Conservation (phyloP, 2,113 vertebrate species). For the Saccopteryx bilineata region DNA sequence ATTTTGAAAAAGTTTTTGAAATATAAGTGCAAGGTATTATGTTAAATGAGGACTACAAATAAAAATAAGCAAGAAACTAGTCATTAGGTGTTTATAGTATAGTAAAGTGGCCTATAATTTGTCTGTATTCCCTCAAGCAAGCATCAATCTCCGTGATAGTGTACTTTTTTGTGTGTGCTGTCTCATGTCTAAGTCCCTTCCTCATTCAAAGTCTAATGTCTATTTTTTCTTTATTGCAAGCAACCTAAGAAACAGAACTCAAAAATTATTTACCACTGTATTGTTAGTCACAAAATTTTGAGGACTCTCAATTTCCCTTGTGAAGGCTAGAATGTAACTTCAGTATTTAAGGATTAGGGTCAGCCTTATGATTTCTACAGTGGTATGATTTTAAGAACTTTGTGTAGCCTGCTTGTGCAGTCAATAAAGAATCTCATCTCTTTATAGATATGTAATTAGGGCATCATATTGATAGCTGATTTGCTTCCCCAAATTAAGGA, state of each 20-base stretch:
- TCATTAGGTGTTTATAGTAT: background rate
- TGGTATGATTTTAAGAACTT: background rate
- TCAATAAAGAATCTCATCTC: background rate
- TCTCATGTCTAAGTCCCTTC: background rate
- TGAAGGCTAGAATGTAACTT: background rate
- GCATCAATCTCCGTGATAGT: background rate
- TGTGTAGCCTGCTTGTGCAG: background rate
- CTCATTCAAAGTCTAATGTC: background rate
- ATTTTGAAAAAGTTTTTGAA: slow-evolving; percentile 25
- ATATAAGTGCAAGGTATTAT: background rate
- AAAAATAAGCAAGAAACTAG: slow-evolving; percentile 18
- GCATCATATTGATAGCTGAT: background rate
- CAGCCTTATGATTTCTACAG: background rate
- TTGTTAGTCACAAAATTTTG: background rate
- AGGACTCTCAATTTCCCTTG: background rate
- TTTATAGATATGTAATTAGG: background rate
- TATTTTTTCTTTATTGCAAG: background rate
- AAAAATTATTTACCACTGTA: background rate
- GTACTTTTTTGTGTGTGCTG: background rate
- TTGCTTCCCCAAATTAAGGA: too few relatives aligned
- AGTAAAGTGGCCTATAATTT: background rate
- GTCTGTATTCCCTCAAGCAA: background rate
- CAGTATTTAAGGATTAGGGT: background rate
- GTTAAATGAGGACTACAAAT: slow-evolving; percentile 21
- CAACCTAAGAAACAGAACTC: background rate